Percentiles rank a stretch among this genome's conserved stretches.
Conservation (phyloP, 2,888 invertebrate genomes). For the Cephus nigrinus region DNA sequence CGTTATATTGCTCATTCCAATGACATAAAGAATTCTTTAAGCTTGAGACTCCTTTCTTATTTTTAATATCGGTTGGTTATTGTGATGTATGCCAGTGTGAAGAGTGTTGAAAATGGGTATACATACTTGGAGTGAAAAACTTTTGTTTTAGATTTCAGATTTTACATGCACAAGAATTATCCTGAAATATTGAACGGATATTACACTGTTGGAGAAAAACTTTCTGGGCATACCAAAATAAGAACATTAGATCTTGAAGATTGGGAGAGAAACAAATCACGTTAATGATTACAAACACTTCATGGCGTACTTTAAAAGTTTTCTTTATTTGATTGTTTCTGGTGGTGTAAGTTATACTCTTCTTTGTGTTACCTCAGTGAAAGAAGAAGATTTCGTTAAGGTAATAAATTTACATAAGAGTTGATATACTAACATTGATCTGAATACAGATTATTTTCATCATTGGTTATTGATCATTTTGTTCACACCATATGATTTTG, state of each 20-base stretch:
- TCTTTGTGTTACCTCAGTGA: background rate
- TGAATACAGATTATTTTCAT: too few relatives aligned
- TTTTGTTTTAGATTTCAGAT: slow-evolving; percentile 73
- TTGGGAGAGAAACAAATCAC: slow-evolving; percentile 68
- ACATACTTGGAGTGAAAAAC: too few relatives aligned
- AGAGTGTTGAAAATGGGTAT: too few relatives aligned
- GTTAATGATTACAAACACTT: slow-evolving; percentile 69
- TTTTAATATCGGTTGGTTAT: too few relatives aligned
- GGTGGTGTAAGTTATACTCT: slow-evolving; percentile 21
- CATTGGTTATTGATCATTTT: too few relatives aligned
- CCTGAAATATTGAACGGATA: slow-evolving; percentile 76
- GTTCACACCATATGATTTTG: too few relatives aligned
- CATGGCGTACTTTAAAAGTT: slow-evolving; percentile 64
- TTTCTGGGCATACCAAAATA: slow-evolving; percentile 64
- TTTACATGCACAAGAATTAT: slow-evolving; percentile 75
- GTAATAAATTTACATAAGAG: too few relatives aligned
- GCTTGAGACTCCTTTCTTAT: too few relatives aligned
- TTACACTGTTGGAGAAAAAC: slow-evolving; percentile 75
- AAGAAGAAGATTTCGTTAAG: background rate
- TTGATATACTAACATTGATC: too few relatives aligned
- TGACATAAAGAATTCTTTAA: too few relatives aligned
- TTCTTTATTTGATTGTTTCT: slow-evolving; percentile 37
- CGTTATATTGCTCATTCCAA: too few relatives aligned
- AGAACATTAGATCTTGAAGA: slow-evolving; percentile 69
- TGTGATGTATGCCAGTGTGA: too few relatives aligned